A percentile compares a stretch with the other conserved stretches of the same genome.
Evolutionary conservation across 2,113 vertebrate genomes (phyloP).

Genomic region (Pterocles gutturalis): DNA sequence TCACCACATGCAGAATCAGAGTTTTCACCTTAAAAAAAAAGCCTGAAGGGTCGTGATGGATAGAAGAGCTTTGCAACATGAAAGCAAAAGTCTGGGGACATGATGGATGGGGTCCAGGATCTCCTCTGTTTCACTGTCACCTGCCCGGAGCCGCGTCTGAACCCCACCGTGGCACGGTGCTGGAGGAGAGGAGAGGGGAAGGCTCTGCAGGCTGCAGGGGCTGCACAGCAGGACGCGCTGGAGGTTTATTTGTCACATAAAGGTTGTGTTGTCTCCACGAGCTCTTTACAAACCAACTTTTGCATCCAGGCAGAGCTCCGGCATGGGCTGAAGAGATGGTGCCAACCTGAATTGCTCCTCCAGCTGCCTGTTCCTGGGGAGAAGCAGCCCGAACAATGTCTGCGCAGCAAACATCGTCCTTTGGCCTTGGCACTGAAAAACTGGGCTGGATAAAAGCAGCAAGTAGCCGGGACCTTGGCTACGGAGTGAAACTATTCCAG

Average conservation of each 20-base stretch:
- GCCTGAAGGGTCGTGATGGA: neutral
- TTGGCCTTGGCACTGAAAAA: no score
- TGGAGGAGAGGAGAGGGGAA: neutral
- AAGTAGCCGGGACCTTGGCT: neutral
- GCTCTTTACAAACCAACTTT: neutral
- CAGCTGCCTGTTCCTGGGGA: neutral
- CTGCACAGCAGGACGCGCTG: neutral
- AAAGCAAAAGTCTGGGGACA: neutral
- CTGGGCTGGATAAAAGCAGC: neutral
- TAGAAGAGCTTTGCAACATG: neutral
- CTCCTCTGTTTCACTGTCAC: accelerated
- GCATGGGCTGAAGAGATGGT: neutral
- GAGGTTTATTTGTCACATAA: neutral
- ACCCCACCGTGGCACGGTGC: neutral
- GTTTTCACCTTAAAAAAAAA: neutral
- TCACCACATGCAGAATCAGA: accelerated
- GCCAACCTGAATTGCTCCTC: neutral
- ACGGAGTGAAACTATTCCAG: neutral
- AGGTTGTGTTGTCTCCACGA: accelerated
- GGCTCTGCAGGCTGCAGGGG: neutral
- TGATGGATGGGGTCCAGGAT: neutral
- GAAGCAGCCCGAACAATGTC: neutral
- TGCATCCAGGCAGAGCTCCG: neutral
- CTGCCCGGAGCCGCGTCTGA: neutral
- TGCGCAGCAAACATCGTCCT: neutral